Evolutionary conservation across 2,797 vertebrate species (phyloP).

Genomic region (Morus bassanus): DNA sequence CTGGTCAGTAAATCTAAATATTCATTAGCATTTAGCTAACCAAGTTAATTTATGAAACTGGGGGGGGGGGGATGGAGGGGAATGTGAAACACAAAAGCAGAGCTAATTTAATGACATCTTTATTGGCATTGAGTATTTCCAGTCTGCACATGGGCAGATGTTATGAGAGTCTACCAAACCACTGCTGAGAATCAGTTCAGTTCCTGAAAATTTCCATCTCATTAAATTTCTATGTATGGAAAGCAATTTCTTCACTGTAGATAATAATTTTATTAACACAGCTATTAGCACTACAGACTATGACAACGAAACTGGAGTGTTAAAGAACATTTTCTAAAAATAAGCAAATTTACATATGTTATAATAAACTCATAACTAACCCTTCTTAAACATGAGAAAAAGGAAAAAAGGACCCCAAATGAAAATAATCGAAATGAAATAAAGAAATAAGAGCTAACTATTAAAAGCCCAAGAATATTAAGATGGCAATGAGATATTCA

Average conservation of each 20-base stretch:
- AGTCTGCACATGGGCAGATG: slow-evolving; percentile 26
- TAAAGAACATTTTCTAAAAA: slow-evolving; percentile 33
- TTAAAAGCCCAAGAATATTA: neutral
- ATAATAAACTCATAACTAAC: neutral
- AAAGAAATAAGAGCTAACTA: neutral
- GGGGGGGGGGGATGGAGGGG: too few relatives aligned
- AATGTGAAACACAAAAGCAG: neutral
- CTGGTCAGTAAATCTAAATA: neutral
- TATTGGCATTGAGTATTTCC: neutral
- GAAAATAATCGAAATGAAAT: neutral
- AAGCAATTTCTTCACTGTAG: slow-evolving; percentile 6
- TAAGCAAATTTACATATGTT: neutral
- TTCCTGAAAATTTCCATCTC: slow-evolving; percentile 29
- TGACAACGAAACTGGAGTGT: neutral
- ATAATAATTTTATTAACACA: slow-evolving; percentile 43
- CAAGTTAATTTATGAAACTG: neutral
- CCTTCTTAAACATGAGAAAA: neutral
- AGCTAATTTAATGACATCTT: neutral
- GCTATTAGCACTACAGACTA: neutral
- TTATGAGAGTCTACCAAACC: neutral
- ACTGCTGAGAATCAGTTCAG: slow-evolving; percentile 19
- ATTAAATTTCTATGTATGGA: slow-evolving; percentile 9
- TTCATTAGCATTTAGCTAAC: neutral
- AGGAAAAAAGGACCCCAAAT: neutral
- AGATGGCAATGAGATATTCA: neutral